These are phyloP conservation scores for Myrmecophaga tridactyla DNA, from an alignment of 2,113 vertebrate species.

Conservation along the genomic window DNA sequence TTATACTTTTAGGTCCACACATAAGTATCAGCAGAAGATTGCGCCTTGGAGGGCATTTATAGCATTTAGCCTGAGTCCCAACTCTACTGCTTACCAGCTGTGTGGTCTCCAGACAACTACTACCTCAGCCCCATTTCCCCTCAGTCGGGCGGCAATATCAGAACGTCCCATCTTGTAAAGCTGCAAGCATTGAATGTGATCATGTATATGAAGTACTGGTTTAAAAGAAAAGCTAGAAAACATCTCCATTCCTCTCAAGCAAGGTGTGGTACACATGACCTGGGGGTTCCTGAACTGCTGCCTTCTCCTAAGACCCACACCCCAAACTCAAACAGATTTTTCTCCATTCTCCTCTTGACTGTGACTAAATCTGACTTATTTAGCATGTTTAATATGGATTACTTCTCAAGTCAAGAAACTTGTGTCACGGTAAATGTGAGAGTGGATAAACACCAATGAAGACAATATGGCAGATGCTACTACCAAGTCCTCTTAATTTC, in stretches of 20 bases:
- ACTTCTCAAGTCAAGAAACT: not conserved
- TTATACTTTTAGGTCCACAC: not conserved
- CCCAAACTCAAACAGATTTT: not conserved
- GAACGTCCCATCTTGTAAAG: not conserved
- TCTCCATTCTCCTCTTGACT: not conserved
- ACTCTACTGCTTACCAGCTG: not conserved
- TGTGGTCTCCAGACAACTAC: no score
- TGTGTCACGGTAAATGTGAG: not conserved
- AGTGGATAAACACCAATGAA: not conserved
- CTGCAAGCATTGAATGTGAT: not conserved
- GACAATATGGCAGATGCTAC: not conserved
- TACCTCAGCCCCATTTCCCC: rapidly evolving
- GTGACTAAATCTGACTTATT: not conserved
- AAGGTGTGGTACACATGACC: not conserved
- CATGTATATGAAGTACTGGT: not conserved
- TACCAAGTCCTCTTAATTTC: not conserved
- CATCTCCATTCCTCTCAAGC: not conserved
- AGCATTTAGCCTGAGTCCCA: not conserved
- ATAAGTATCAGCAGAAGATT: not conserved
- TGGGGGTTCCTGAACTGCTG: not conserved
- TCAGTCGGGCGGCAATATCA: rapidly evolving
- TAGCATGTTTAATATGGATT: not conserved
- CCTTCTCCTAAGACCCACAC: not conserved
- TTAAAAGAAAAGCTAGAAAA: not conserved
- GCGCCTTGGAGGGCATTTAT: not conserved